A percentile compares a stretch with the other conserved stretches of the same genome.
These are phyloP conservation scores for Bubalus kerabau DNA, from an alignment of 2,113 vertebrate genomes.

Conservation along the genomic window DNA sequence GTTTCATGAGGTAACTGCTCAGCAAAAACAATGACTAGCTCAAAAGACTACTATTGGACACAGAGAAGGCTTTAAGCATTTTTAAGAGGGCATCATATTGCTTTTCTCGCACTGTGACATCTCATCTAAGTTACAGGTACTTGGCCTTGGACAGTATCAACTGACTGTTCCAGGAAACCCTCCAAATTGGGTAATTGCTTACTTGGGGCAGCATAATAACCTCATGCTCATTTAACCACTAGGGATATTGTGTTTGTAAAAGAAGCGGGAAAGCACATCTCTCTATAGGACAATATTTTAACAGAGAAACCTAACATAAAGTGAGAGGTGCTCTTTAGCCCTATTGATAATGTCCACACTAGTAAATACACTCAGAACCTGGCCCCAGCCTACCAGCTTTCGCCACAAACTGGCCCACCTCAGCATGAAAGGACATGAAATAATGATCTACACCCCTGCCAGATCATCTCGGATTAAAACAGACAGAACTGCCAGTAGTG, in stretches of 20 bases:
- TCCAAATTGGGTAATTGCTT: conserved; percentile 65
- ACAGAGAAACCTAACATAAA: background rate
- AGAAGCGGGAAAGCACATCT: conserved; percentile 18
- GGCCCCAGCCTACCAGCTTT: background rate
- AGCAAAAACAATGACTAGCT: background rate
- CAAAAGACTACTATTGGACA: conserved; percentile 17
- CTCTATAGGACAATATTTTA: conserved; percentile 2
- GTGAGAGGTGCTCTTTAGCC: background rate
- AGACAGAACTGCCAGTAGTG: background rate
- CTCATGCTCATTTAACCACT: conserved; percentile 48
- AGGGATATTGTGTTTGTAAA: conserved; percentile 29
- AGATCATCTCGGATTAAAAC: conserved; percentile 2
- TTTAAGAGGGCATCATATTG: conserved; percentile 33
- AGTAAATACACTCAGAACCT: background rate
- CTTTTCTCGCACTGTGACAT: conserved; percentile 35
- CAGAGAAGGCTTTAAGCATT: conserved; percentile 22
- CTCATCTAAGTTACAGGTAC: conserved; percentile 51
- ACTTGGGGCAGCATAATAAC: conserved; percentile 40
- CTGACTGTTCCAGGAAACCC: conserved; percentile 60
- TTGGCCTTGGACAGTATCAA: conserved; percentile 50
- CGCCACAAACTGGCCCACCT: background rate
- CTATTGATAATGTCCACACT: background rate
- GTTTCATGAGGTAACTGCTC: background rate
- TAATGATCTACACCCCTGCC: background rate
- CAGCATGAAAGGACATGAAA: conserved; percentile 19